Base-by-base conservation (phyloP, 1,140 invertebrate species). In the Centruroides sculpturatus region DNA sequence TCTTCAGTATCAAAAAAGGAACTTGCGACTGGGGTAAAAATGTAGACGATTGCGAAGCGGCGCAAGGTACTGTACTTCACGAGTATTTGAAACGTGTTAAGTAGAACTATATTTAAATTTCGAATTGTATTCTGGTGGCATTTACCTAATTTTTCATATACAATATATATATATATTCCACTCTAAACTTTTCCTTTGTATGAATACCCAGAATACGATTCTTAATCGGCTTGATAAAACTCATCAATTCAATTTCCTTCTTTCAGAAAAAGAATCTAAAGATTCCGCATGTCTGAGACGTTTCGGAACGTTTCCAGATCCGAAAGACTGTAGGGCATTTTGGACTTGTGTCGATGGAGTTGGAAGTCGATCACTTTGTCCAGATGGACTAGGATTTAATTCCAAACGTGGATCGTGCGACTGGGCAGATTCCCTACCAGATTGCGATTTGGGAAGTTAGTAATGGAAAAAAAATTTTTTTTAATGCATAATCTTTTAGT, bases 301-400 rank as follows among this genome's bases (percentile, higher is more conserved):
- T 35, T 59, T 59, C 9, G 89, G 89, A 7, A 90, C 89, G 80
- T 92, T 90, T 74, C 83, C 86, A 3, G 87, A 92, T 76, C 85
- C 86, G 7, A 57, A 51, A 5, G 79, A 87, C 4, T 92, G 89
- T 77, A 85, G 90, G 70, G 73, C 87, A 59, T 92, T 92, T 79
- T 89, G 80, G 78, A 90, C 89, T 73, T 92, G 89, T 71, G 88
- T 89, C 65, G 85, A 89, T 59, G 89, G 89, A 35, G 83, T 86
- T 47, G 80, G 82, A 46, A 83, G 80, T 47, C 84, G 87, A 71
- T 86, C 85, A 66, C 83, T 80, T 47, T 94, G 91, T 69, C 89
- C 85, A 34, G 85, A 90, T 62, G 86, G 83, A 65, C 87, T 88
- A 74, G 82, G 89, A 13, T 87, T 93, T 67, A 87, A 92, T 68